A percentile compares a stretch with the other conserved stretches of the same genome.
phyloP scores from a whole-genome alignment of 35 echinoderm and acorn worm species.

The Ophioderma brevispina region DNA sequence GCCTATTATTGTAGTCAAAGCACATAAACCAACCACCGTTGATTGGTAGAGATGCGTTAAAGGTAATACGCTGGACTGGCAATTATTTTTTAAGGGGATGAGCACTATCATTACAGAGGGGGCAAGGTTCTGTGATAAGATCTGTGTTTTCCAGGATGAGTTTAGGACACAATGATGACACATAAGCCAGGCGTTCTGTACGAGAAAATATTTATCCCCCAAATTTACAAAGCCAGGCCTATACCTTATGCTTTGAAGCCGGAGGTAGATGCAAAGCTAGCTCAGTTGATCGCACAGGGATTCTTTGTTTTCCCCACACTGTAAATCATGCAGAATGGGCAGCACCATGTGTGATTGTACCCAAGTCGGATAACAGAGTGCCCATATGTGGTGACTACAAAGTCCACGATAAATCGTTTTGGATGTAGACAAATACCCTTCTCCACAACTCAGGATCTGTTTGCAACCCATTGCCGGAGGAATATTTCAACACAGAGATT shows the following conservation, averaged over 20 bases:
- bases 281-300: constrained; percentile 40
- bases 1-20: no score
- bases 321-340: constrained; percentile 49
- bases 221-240: constrained; percentile 55
- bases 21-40: constrained; percentile 35
- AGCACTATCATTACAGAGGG: background rate
- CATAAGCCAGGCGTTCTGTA: constrained; percentile 42
- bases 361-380: no score
- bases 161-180: constrained; percentile 28
- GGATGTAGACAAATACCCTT: constrained; percentile 11
- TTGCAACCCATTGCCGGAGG: background rate
- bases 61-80: constrained; percentile 62
- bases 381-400: constrained; percentile 76
- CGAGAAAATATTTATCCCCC: constrained; percentile 33
- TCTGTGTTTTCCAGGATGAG: constrained; percentile 28
- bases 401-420: constrained; percentile 51
- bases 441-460: background rate
- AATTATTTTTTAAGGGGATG: constrained; percentile 20
- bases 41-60: constrained; percentile 61
- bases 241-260: constrained; percentile 62
- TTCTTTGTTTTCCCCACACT: constrained; percentile 31
- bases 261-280: constrained; percentile 61
- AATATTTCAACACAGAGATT: background rate
- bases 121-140: background rate
- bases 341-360: constrained; percentile 63